Evolutionary conservation across 2,888 invertebrate species (phyloP), one percentile per base, ranked within the genome.

Genomic region (Tholera decimalis): DNA sequence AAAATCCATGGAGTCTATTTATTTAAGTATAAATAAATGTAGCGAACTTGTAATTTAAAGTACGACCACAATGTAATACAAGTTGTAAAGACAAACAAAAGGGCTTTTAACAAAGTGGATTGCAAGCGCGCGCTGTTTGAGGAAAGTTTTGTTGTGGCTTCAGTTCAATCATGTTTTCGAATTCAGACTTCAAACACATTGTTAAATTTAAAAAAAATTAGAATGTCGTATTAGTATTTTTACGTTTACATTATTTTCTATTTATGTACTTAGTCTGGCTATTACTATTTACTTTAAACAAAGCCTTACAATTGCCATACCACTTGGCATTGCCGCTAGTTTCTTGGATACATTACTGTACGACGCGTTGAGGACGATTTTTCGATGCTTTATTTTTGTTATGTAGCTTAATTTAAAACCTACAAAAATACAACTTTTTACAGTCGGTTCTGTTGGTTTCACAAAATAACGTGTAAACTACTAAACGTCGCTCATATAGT

Each of bases 81-180:
- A 59, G 46, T 64, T 51, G 28, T 50, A 43, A n/a, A 41, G 53
- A 22, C 49, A 54, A 56, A 59, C 65, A 70, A 65, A 73, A 57
- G 65, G 64, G 64, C 56, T 73, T 53, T 55, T 37, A 65, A 43
- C 71, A 70, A 64, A 71, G 59, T 71, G 22, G 26, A 54, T 53
- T 56, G 71, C 39, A 20, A 49, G 37, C 43, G 55, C 47, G 30
- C 71, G 37, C 33, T 53, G 68, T 67, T 62, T 56, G 47, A 71
- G 47, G 54, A 67, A 73, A 76, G 71, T 75, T 73, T 15, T 53
- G 53, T 70, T 70, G 65, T 54, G 73, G 65, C 44, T 59, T 70
- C 51, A 56, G 64, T 59, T 56, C 55, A 28, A 59, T 70, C 56
- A 65, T 46, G 59, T 57, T 65, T 70, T 26, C 53, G 43, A 44